Base-by-base conservation (phyloP, 2,888 invertebrate genomes). In the Thereva unica region DNA sequence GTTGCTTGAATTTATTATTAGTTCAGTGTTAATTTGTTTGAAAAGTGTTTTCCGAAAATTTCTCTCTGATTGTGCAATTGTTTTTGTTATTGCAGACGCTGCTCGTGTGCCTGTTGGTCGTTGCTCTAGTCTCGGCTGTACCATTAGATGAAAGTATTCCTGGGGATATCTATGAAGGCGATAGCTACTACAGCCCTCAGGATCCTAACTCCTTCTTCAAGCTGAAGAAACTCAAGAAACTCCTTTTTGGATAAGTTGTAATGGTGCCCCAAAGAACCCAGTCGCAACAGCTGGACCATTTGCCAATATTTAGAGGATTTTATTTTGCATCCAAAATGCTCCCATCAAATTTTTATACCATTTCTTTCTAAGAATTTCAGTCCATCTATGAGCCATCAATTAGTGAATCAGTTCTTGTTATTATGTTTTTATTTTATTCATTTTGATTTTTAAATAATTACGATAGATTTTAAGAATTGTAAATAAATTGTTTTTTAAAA, bases 171-270 rank as follows among this genome's bases (percentile, higher is more conserved):
- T 68, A 69, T 37, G 67, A 55, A 12, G 12, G 10, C 34, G 69
- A 65, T 38, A 57, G 78, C n/a, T 74, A 74, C 37, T 74, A 76
- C 56, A 77, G 75, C 72, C 76, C 79, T 4, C 76, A 80, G 71
- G 76, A 77, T 69, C 74, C 76, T 6, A 76, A 77, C 67, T 73
- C 77, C 35, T 74, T 80, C 64, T 79, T 80, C 70, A 80, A 80
- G 73, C 72, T 79, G 69, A 72, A 72, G 67, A 79, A 79, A 73
- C 71, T 80, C 68, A 78, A 79, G 72, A 80, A 80, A 72, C 69
- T 80, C 66, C 75, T 78, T 37, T 73, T 80, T 67, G 79, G 79
- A 53, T 79, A 76, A 71, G 64, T 45, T 4, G 5, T 37, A n/a
- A 5, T 37, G 35, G 5, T 23, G 6, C 23, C 37, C 56, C 57